A percentile compares a stretch with the other conserved stretches of the same genome.
Evolutionary conservation across 2,888 invertebrate species (phyloP).

Genomic region (Cynaeus angustus): DNA sequence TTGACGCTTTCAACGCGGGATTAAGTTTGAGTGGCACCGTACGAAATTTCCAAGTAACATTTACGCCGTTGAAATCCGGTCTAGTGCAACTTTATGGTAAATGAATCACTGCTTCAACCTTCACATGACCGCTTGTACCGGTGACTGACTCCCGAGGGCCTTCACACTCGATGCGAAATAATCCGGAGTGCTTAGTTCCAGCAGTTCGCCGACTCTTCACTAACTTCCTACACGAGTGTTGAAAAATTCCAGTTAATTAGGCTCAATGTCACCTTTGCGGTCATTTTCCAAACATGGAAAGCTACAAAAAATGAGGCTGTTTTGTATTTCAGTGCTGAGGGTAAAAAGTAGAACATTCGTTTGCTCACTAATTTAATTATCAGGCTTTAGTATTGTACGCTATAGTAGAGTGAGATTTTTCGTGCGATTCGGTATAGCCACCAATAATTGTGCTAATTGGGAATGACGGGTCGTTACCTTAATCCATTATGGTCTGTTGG

Average conservation of each 20-base stretch:
- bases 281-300: background rate
- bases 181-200: slow-evolving; percentile 25
- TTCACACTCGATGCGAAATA: slow-evolving; percentile 32
- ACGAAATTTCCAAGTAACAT: slow-evolving; percentile 4
- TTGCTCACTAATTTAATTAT: slow-evolving; percentile 18
- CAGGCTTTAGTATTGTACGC: background rate
- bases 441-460: slow-evolving; percentile 23
- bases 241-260: background rate
- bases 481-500: slow-evolving; percentile 12
- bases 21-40: slow-evolving; percentile 32
- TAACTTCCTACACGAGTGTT: slow-evolving; percentile 15
- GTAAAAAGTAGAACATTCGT: background rate
- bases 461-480: slow-evolving; percentile 10
- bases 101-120: slow-evolving; percentile 42
- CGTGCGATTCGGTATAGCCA: slow-evolving; percentile 7
- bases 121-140: slow-evolving; percentile 42
- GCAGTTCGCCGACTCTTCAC: slow-evolving; percentile 5
- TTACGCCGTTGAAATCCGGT: slow-evolving; percentile 22
- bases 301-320: background rate
- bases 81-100: slow-evolving; percentile 38
- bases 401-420: slow-evolving; percentile 14
- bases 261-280: background rate
- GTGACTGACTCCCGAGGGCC: slow-evolving; percentile 44
- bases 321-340: too few relatives aligned
- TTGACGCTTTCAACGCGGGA: slow-evolving; percentile 22